Evolutionary conservation across 2,113 vertebrate genomes (phyloP).

Genomic region (Sinocyclocheilus rhinocerous): DNA sequence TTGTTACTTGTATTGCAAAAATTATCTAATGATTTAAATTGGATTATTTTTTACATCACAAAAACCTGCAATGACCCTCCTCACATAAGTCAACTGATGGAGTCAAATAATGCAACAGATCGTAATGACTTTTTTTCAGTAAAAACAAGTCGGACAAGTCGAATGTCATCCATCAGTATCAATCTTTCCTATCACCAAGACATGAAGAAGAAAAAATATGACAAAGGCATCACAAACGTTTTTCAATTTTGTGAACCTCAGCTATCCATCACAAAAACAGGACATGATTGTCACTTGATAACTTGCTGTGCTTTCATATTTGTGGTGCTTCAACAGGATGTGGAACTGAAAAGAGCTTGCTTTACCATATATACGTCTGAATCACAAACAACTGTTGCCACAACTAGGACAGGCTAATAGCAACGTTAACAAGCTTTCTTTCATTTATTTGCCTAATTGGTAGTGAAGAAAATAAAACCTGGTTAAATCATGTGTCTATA

Average conservation of each 20-base stretch:
- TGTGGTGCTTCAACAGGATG: slow-evolving; percentile 19
- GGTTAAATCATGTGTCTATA: neutral
- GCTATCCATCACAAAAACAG: slow-evolving; percentile 19
- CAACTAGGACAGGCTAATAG: slow-evolving; percentile 35
- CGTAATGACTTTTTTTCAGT: neutral
- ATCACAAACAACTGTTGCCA: slow-evolving; percentile 37
- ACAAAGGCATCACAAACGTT: neutral
- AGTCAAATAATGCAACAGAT: neutral
- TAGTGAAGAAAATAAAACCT: neutral
- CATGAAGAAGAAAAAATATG: neutral
- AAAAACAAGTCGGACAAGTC: neutral
- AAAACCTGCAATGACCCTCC: neutral
- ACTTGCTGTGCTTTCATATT: neutral
- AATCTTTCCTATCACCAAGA: neutral
- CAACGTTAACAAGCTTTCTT: neutral
- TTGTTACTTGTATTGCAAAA: neutral
- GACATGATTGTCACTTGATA: neutral
- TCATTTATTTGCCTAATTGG: neutral
- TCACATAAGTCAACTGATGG: neutral
- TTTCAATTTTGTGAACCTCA: slow-evolving; percentile 13
- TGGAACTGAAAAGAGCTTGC: slow-evolving; percentile 2
- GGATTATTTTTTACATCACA: neutral
- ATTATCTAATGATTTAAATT: too few species aligned
- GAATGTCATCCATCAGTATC: neutral
- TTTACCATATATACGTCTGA: neutral